Conservation (phyloP, 2,797 vertebrate species). For the Sphenopsis melanotis region DNA sequence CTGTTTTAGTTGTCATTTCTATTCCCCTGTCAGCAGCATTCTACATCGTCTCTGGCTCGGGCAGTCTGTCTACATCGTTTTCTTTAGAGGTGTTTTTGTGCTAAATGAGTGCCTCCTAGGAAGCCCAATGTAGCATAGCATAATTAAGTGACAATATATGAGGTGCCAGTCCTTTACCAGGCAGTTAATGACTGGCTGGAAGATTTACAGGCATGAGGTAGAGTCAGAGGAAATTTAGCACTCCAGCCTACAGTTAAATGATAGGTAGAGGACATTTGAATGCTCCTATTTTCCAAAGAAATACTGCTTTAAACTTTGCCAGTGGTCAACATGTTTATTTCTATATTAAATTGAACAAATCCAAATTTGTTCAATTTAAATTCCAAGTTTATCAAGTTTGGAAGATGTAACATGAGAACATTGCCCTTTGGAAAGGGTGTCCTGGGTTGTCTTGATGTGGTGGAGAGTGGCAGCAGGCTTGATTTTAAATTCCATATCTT, state of each 20-base stretch:
- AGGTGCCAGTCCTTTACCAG: constrained; percentile 65
- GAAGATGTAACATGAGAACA: accelerated
- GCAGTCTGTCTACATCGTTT: constrained; percentile 61
- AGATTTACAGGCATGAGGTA: constrained; percentile 67
- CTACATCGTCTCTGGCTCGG: constrained; percentile 54
- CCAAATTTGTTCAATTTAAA: background rate
- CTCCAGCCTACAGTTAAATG: constrained; percentile 7
- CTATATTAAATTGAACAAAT: background rate
- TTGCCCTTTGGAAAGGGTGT: background rate
- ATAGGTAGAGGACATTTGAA: background rate
- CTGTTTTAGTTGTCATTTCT: constrained; percentile 64
- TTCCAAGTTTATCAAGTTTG: background rate
- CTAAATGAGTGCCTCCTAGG: constrained; percentile 71
- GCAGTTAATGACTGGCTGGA: constrained; percentile 64
- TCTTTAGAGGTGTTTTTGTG: constrained; percentile 71
- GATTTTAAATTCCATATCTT: background rate
- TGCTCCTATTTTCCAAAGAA: background rate
- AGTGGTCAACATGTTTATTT: background rate
- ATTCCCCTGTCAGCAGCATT: constrained; percentile 59
- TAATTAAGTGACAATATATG: constrained; percentile 74
- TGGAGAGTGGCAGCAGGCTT: background rate
- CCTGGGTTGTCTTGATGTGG: background rate
- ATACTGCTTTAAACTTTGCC: background rate
- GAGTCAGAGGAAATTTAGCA: constrained; percentile 54
- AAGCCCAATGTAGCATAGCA: constrained; percentile 69